Conservation (phyloP, 2,113 vertebrate species). For the Mus pahari region DNA sequence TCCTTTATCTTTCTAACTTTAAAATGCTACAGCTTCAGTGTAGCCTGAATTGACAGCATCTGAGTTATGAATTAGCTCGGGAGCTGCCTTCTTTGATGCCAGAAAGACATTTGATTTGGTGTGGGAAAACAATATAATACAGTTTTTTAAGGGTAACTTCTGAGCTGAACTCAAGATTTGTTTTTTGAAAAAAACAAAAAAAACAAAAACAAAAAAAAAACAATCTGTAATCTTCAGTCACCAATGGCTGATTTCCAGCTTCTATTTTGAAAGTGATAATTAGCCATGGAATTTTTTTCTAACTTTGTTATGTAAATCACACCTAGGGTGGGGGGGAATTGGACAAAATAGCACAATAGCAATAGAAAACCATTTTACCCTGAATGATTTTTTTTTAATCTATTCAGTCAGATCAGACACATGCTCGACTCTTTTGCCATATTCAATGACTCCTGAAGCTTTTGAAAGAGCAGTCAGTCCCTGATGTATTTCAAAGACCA, state of each 20-base stretch:
- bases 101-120: constrained; percentile 73
- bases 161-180: constrained; percentile 78
- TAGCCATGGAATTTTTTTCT: constrained; percentile 78
- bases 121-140: constrained; percentile 73
- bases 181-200: constrained; percentile 67
- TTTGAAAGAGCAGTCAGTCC: constrained; percentile 54
- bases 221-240: constrained; percentile 82
- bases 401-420: constrained; percentile 66
- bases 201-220: constrained; percentile 67
- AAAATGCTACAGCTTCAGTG: constrained; percentile 50
- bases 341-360: constrained; percentile 81
- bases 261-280: constrained; percentile 84
- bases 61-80: constrained; percentile 66
- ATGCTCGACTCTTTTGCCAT: constrained; percentile 46
- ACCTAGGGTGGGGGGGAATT: constrained; percentile 68
- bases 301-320: constrained; percentile 84
- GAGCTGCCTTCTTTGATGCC: constrained; percentile 61
- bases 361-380: constrained; percentile 72
- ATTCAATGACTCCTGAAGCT: constrained; percentile 50
- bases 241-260: constrained; percentile 82
- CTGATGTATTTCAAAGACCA: constrained; percentile 10
- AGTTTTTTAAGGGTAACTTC: constrained; percentile 73
- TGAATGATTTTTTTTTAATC: constrained; percentile 67
- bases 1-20: constrained; percentile 58
- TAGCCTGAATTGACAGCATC: constrained; percentile 53